Evolutionary conservation across 1,140 invertebrate species (phyloP).

Genomic region (Drosophila persimilis): DNA sequence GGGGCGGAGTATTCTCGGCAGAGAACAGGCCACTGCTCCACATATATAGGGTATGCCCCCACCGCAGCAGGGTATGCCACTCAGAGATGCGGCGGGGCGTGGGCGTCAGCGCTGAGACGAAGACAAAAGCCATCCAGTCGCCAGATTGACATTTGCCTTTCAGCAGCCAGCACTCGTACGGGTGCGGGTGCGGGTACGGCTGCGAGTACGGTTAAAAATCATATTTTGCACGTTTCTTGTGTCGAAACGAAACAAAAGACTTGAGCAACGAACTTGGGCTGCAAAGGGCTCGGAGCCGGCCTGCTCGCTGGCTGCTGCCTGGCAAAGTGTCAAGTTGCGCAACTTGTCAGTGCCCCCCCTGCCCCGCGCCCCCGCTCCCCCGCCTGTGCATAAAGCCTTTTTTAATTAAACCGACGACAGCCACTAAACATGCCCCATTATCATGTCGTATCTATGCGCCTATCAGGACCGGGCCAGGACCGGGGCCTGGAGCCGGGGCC

Average conservation of each 20-base stretch:
- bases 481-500: constrained; percentile 2
- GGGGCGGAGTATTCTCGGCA: no score
- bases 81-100: constrained; percentile 27
- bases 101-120: constrained; percentile 21
- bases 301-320: constrained; percentile 10
- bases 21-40: no score
- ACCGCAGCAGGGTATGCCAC: not conserved
- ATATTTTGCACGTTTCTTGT: constrained; percentile 79
- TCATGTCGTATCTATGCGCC: constrained; percentile 77
- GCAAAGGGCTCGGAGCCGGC: constrained; percentile 60
- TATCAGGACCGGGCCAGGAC: constrained; percentile 45
- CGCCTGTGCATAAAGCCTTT: constrained; percentile 48
- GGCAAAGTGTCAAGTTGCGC: constrained; percentile 80
- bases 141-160: constrained; percentile 79
- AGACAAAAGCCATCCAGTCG: constrained; percentile 73
- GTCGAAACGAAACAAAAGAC: constrained; percentile 74
- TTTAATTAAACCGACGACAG: constrained; percentile 77
- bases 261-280: constrained; percentile 73
- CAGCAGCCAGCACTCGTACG: constrained; percentile 36
- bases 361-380: not conserved
- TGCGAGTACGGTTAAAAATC: constrained; percentile 45
- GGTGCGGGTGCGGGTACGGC: not conserved
- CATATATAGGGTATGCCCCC: not conserved
- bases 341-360: constrained; percentile 55
- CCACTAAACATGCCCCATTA: constrained; percentile 80